phyloP scores from a whole-genome alignment of 2,888 invertebrate genomes.

The Zaprionus obscuricornis region DNA sequence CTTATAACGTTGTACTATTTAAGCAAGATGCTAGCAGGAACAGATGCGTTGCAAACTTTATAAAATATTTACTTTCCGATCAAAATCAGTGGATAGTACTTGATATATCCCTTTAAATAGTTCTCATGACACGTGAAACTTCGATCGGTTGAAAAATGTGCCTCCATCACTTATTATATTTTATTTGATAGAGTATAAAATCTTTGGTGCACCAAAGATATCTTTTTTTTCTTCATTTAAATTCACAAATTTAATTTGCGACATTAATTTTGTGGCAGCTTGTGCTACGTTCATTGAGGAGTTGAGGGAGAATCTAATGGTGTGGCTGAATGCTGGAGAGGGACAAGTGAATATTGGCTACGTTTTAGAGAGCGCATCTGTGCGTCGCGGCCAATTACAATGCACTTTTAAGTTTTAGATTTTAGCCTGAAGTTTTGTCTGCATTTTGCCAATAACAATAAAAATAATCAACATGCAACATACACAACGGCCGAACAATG shows the following conservation, averaged over 20 bases:
- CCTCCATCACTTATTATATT: no score
- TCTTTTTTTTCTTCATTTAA: conserved; percentile 40
- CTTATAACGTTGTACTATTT: no score
- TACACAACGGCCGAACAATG: conserved; percentile 24
- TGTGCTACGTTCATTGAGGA: no score
- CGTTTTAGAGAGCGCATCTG: conserved; percentile 60
- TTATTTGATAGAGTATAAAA: no score
- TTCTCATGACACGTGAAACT: no score
- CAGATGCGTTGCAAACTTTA: no score
- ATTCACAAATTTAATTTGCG: conserved; percentile 65
- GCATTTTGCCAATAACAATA: conserved; percentile 77
- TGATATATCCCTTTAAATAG: no score
- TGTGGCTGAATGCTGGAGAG: fast-evolving
- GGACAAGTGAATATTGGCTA: conserved; percentile 2
- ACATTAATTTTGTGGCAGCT: conserved; percentile 53
- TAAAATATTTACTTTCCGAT: no score
- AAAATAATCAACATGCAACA: conserved; percentile 76
- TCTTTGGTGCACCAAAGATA: background rate
- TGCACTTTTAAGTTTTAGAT: conserved; percentile 47
- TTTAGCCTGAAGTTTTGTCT: conserved; percentile 36
- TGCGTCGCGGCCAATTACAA: conserved; percentile 66
- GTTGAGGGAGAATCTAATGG: background rate
- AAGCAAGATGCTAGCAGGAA: no score
- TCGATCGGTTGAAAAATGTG: no score
- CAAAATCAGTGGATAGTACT: no score